Evolutionary conservation across 2,113 vertebrate genomes (phyloP).

Genomic region (Acrocephalus kingi): DNA sequence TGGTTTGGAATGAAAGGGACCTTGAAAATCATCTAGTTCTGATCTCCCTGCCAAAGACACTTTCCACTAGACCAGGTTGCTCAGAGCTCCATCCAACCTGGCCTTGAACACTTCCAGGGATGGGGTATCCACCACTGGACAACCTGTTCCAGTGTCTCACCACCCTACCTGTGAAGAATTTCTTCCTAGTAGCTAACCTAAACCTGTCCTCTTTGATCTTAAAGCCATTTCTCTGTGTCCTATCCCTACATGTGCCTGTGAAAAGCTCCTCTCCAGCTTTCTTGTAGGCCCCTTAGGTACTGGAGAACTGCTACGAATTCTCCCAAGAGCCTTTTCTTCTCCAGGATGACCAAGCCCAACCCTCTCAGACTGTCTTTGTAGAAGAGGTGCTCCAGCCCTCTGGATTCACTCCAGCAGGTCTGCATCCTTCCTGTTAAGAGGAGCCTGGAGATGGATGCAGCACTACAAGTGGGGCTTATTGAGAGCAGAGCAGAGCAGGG

Average conservation of each 20-base stretch:
- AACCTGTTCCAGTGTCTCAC: neutral
- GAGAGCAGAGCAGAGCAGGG: neutral
- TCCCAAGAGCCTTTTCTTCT: neutral
- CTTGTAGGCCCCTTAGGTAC: neutral
- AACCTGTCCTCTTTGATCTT: neutral
- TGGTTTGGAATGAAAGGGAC: neutral
- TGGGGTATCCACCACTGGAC: neutral
- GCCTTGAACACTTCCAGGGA: neutral
- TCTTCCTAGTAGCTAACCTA: neutral
- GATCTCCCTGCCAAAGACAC: neutral
- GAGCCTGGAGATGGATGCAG: neutral
- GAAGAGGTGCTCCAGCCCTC: neutral
- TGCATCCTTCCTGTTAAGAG: neutral
- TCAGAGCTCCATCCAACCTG: neutral
- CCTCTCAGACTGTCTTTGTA: neutral
- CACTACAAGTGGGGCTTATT: neutral
- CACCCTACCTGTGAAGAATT: neutral
- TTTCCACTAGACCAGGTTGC: neutral
- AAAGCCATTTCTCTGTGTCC: neutral
- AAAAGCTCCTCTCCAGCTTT: neutral
- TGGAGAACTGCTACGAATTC: neutral
- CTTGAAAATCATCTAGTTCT: neutral
- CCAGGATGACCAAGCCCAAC: neutral
- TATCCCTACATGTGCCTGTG: neutral
- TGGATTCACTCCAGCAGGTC: neutral